Conservation (phyloP, 2,113 vertebrate species). For the Corydoras sp. region DNA sequence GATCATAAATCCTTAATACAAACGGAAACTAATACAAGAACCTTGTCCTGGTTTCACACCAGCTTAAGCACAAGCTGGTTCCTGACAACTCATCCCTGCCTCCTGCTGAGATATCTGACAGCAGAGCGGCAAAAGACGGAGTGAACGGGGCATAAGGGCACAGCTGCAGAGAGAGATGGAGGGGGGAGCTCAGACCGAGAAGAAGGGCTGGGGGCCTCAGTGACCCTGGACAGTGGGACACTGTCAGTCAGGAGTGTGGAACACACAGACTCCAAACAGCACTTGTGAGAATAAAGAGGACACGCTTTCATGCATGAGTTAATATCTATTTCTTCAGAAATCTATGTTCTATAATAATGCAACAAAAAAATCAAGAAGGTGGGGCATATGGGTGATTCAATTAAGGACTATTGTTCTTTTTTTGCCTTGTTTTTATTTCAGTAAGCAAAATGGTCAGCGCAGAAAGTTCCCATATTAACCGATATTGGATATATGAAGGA, state of each 20-base stretch:
- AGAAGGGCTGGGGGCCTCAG: conserved; percentile 26
- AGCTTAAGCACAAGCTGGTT: conserved; percentile 33
- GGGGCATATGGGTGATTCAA: conserved; percentile 2
- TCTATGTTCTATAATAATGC: conserved; percentile 10
- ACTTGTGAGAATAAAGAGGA: conserved; percentile 14
- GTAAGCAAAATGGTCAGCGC: no score
- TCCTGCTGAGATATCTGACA: conserved; percentile 44
- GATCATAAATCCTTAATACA: no score
- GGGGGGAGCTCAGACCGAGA: conserved; percentile 27
- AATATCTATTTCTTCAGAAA: conserved; percentile 35
- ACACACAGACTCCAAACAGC: conserved; percentile 35
- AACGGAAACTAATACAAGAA: neutral
- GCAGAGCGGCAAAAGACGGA: conserved; percentile 37
- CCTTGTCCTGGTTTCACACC: conserved; percentile 21
- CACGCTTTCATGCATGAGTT: conserved; percentile 34
- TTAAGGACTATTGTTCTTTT: no score
- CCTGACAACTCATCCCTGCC: conserved; percentile 50
- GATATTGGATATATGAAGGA: no score
- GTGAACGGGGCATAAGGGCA: conserved; percentile 47
- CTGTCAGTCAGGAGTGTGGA: conserved; percentile 49
- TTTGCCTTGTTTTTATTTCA: no score
- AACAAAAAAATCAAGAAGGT: neutral
- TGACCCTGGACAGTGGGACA: conserved; percentile 43
- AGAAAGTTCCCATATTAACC: no score
- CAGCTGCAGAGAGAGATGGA: conserved; percentile 35